Percentiles rank a stretch among this genome's conserved stretches.
Evolutionary conservation across 2,888 invertebrate species (phyloP).

Genomic region (Tetanocera ferruginea): DNA sequence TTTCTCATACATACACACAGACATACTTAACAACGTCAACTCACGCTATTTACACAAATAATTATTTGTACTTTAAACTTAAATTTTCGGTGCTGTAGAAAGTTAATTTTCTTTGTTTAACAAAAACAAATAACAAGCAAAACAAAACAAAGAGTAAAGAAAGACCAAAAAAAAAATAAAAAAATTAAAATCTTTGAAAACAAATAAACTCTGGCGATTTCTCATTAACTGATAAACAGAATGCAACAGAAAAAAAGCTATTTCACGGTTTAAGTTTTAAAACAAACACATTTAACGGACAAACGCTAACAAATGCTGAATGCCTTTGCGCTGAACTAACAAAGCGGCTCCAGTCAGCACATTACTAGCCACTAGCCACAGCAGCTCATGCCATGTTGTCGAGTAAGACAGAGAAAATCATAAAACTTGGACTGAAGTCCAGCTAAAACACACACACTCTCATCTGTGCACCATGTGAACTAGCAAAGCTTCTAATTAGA

Average conservation of each 20-base stretch:
- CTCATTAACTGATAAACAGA: conserved; percentile 46
- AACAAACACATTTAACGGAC: conserved; percentile 42
- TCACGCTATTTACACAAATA: conserved; percentile 19
- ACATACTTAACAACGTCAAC: background rate
- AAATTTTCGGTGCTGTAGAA: background rate
- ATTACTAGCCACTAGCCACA: background rate
- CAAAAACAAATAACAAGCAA: background rate
- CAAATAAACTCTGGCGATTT: conserved; percentile 30
- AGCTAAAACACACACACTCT: background rate
- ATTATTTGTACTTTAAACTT: conserved; percentile 7
- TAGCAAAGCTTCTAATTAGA: conserved; percentile 44
- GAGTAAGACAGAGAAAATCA: background rate
- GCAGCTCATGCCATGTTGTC: background rate
- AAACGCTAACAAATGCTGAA: conserved; percentile 42
- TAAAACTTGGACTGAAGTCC: background rate
- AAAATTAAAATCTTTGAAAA: conserved; percentile 1
- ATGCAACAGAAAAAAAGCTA: conserved; percentile 25
- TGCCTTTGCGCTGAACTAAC: background rate
- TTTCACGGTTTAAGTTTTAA: conserved; percentile 43
- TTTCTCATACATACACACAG: conserved; percentile 14
- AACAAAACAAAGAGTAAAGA: background rate
- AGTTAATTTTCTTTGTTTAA: conserved; percentile 10
- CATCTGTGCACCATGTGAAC: conserved; percentile 23
- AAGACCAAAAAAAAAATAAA: background rate
- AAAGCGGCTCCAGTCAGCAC: background rate